phyloP scores from a whole-genome alignment of 64 coral and sea anemone genomes.

The Astreopora myriophthalma region DNA sequence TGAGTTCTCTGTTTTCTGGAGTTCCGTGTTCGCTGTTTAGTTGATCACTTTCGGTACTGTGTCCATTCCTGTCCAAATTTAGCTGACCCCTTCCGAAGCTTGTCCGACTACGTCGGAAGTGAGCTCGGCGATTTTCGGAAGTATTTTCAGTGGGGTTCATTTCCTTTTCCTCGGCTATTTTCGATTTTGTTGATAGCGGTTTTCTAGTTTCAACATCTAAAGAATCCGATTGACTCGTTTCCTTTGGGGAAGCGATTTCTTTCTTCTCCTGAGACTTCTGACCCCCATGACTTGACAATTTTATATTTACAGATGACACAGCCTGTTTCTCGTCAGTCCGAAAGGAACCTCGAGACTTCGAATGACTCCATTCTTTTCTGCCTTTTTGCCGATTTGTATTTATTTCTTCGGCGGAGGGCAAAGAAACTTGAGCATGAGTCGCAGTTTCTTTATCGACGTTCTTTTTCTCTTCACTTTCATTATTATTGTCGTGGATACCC shows the following conservation, averaged over 20 bases:
- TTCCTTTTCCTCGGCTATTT: not conserved
- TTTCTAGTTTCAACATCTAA: not conserved
- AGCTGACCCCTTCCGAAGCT: not conserved
- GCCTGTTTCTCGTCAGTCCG: not conserved
- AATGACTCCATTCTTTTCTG: not conserved
- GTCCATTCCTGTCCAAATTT: not conserved
- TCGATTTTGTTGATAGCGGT: not conserved
- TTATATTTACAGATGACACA: constrained; percentile 24
- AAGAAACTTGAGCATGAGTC: not conserved
- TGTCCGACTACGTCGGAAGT: not conserved
- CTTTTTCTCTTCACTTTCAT: not conserved
- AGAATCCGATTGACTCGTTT: not conserved
- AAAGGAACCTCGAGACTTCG: not conserved
- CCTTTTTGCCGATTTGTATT: not conserved
- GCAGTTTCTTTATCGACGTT: not conserved
- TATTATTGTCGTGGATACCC: not conserved
- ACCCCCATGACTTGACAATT: not conserved
- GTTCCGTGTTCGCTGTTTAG: not conserved
- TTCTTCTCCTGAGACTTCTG: not conserved
- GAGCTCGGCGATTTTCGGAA: not conserved
- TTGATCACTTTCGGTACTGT: not conserved
- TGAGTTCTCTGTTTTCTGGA: not conserved
- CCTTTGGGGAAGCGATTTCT: not conserved
- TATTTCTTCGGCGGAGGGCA: not conserved
- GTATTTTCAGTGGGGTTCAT: not conserved